Evolutionary conservation across 2,113 vertebrate species (phyloP), one percentile per base, ranked within the genome.

Genomic region (Labrus mixtus): DNA sequence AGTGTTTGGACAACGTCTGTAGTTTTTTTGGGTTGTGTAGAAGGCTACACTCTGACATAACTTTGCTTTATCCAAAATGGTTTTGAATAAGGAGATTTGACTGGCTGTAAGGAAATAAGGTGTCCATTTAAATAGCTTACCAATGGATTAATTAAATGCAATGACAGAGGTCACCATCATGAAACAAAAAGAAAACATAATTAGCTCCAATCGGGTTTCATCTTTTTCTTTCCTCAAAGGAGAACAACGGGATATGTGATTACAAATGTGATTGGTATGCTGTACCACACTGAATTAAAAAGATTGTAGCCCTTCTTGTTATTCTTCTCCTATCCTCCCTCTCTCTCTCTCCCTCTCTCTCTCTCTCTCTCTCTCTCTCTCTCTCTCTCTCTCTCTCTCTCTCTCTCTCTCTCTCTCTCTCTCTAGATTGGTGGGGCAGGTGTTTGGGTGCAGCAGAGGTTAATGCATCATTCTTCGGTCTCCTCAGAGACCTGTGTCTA

Each of bases 381-480:
- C 51, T 43, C 46, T 1, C 46, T 8, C n/a, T 12, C 10, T 20
- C 29, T 15, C 43, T 45, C 46, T 19, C 46, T 17, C 15, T 41
- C 8, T 43, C 20, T 55, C 11, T 16, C 19, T 3, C 41, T 36
- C n/a, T 43, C 20, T 46, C 10, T 22, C 45, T 65, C 6, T 17
- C 20, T 65, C 5, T 37, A 60, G 79, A 71, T 80, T 73, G 74
- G 50, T 61, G 57, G 36, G 78, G 73, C 90, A 88, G 91, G 74
- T 89, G 86, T 82, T 83, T 71, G 50, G 79, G 80, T 81, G 72
- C 78, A 79, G 65, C 73, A 23, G 68, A 78, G 84, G 78, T 84
- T 89, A 89, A 88, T 87, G 85, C 67, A 65, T 70, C 73, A 48
- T 61, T 68, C 73, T 23, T 51, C 61, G 51, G 51, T 61, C 59